Evolutionary conservation across 2,888 invertebrate genomes (phyloP).

Genomic region (Coecobrya sp.): DNA sequence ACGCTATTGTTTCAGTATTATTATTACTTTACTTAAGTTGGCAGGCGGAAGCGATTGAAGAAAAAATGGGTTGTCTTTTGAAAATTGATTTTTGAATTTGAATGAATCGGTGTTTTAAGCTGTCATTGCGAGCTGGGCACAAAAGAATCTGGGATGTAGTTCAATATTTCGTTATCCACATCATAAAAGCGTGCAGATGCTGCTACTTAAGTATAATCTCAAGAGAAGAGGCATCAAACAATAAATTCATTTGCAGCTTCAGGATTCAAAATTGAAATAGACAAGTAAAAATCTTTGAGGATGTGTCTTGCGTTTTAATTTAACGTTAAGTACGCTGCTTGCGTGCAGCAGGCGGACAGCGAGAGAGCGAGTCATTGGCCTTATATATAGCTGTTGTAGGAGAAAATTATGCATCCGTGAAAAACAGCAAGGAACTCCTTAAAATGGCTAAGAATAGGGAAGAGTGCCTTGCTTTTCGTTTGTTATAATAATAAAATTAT

Average conservation of each 20-base stretch:
- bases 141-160: too few species aligned
- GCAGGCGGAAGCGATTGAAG: too few species aligned
- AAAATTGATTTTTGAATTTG: too few species aligned
- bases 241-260: conserved; percentile 9
- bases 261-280: neutral
- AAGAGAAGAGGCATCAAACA: neutral
- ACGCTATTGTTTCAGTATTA: too few species aligned
- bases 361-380: conserved; percentile 43
- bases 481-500: too few species aligned
- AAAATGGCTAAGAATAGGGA: neutral
- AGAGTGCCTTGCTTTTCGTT: neutral
- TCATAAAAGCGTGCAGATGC: too few species aligned
- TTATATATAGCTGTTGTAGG: conserved; percentile 1
- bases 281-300: conserved; percentile 6
- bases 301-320: neutral
- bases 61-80: too few species aligned
- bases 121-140: too few species aligned
- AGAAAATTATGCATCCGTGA: conserved; percentile 61
- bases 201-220: too few species aligned
- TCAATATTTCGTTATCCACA: too few species aligned
- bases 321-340: neutral
- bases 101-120: too few species aligned
- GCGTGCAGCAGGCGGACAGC: neutral
- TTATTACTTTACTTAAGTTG: too few species aligned
- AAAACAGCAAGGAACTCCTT: conserved; percentile 37